A percentile compares a stretch with the other conserved stretches of the same genome.
These are phyloP conservation scores for Sciurus niger DNA, from an alignment of 2,113 vertebrate species.

Conservation along the genomic window DNA sequence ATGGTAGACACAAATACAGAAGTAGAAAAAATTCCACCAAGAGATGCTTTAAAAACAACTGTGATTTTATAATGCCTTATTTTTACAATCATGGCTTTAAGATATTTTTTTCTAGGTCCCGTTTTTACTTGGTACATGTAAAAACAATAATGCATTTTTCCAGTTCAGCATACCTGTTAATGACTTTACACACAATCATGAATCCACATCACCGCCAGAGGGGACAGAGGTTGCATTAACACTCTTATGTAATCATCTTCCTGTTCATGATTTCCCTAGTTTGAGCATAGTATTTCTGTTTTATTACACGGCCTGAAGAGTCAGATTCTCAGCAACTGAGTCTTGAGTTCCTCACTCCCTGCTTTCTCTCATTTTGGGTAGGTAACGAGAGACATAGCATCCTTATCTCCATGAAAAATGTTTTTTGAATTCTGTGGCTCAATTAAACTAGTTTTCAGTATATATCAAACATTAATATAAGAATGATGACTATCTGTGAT, in stretches of 20 bases:
- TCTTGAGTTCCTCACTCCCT: background rate
- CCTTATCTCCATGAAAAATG: background rate
- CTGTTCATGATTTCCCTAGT: constrained; percentile 31
- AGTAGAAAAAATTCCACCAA: background rate
- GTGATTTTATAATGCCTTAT: background rate
- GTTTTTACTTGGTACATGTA: constrained; percentile 44
- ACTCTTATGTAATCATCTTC: constrained; percentile 7
- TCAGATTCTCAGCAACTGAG: background rate
- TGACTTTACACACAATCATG: constrained; percentile 49
- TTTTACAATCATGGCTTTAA: background rate
- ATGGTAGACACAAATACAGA: background rate
- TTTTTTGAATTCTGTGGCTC: background rate
- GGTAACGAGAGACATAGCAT: background rate
- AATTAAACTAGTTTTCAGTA: constrained; percentile 19
- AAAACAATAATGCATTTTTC: constrained; percentile 50
- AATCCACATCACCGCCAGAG: constrained; percentile 3
- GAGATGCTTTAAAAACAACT: background rate
- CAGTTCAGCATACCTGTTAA: constrained; percentile 4
- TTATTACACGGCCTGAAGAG: background rate
- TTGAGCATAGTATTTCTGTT: background rate
- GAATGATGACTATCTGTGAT: background rate
- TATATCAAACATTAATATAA: background rate
- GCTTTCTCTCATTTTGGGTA: background rate
- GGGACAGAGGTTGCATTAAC: background rate
- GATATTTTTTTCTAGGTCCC: background rate